Evolutionary conservation across 2,113 vertebrate genomes (phyloP), one percentile per base, ranked within the genome.

Genomic region (Anas platyrhynchos): DNA sequence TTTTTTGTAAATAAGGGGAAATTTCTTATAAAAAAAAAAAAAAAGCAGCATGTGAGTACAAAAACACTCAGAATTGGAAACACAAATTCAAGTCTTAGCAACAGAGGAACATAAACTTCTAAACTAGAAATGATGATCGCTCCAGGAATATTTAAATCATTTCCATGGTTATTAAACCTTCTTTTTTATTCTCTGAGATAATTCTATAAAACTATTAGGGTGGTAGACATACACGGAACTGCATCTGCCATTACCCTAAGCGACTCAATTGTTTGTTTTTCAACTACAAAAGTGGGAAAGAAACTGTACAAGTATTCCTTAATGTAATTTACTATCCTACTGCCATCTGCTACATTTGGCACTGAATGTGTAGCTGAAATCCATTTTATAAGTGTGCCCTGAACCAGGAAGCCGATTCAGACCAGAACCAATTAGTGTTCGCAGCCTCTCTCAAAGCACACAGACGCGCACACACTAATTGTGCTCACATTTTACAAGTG

Each of bases 331-430:
- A 95, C 92, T 95, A 76, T 77, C 91, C 74, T 81, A 74, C 65
- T 54, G 83, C 97, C 97, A 97, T 97, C 97, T 97, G 97, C 93
- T 95, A 25, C 85, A 76, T 65, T 96, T 97, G 97, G 97, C 97
- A 97, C 94, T 38, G 67, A 91, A 36, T 2, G 12, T 55, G 88
- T 13, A 79, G 91, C 89, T 89, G 85, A 83, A 96, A 97, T 91
- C 83, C 67, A 65, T 86, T 94, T 93, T 61, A 65, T 62, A 76
- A 93, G 90, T 77, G 89, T 74, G 93, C 94, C 93, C 71, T 97
- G 86, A 96, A 96, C 94, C 96, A 89, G 94, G 93, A 94, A 96
- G 86, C 54, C 31, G 8, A 88, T 74, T 94, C 89, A 90, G 95
- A 96, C 90, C 95, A 96, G 95, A 89, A 91, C 77, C 87, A 76